Evolutionary conservation across 92 coral and sea anemone genomes (phyloP).

Genomic region (Nematostella vectensis): DNA sequence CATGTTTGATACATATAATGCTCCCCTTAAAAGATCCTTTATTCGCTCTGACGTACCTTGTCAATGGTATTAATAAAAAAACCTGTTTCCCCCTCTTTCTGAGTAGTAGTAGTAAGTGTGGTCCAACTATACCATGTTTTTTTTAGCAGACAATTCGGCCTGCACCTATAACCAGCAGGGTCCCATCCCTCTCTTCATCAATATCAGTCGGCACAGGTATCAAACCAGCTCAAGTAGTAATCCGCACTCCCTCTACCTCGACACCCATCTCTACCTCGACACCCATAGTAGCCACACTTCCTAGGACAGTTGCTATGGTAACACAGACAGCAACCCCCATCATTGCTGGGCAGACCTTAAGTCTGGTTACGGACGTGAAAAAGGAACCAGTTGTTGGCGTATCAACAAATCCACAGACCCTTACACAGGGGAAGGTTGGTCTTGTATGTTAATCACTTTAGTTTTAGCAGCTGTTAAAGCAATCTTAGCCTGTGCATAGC

Average conservation of each 20-base stretch:
- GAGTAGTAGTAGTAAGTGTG: too few species aligned
- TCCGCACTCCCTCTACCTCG: slow-evolving; percentile 13
- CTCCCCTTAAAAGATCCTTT: too few species aligned
- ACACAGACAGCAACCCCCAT: slow-evolving; percentile 11
- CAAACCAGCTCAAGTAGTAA: slow-evolving; percentile 21
- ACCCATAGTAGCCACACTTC: slow-evolving; percentile 19
- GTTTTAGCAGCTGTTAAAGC: too few species aligned
- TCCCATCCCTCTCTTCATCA: slow-evolving; percentile 45
- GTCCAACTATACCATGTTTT: too few species aligned
- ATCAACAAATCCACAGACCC: too few species aligned
- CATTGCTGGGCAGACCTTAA: slow-evolving; percentile 4
- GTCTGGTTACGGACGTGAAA: neutral
- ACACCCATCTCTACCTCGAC: slow-evolving; percentile 22
- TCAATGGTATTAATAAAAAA: too few species aligned
- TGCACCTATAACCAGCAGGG: slow-evolving; percentile 43
- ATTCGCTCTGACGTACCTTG: too few species aligned
- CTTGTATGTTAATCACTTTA: too few species aligned
- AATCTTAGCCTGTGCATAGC: too few species aligned
- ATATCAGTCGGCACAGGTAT: slow-evolving; percentile 5
- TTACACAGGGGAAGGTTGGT: too few species aligned
- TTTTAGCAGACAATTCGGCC: slow-evolving; percentile 28
- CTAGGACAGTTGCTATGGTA: slow-evolving; percentile 10
- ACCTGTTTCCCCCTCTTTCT: too few species aligned
- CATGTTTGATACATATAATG: too few species aligned
- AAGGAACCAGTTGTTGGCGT: slow-evolving; percentile 2